Evolutionary conservation across 1,140 invertebrate genomes (phyloP), one percentile per base, ranked within the genome.

Genomic region (Parasteatoda tepidariorum): DNA sequence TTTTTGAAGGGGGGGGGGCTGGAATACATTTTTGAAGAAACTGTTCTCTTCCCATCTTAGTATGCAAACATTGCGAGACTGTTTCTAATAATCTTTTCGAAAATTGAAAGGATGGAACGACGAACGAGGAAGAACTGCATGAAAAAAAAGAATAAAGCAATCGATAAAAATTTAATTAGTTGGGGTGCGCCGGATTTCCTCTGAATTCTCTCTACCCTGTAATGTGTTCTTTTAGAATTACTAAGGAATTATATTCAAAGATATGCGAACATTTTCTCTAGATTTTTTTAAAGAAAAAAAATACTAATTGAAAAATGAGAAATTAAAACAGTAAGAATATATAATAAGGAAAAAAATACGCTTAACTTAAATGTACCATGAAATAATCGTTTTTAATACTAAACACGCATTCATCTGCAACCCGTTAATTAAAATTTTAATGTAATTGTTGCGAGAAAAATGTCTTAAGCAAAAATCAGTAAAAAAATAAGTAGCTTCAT

Each of bases 81-180:
- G 54, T 68, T 79, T 68, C 76, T 68, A 38, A 57, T 66, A 66
- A 79, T 66, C 66, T 61, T 41, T 79, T 30, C 64, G 34, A 48
- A 79, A 79, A 79, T 79, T 79, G 54, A 79, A 26, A 62, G 54
- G 76, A 79, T 79, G 68, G 59, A 48, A 79, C 34, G 22, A 30
- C 3, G 22, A 22, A 22, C n/a, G 30, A n/a, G 62, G 13, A 30
- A 66, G 31, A 30, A 66, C 28, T 33, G 3, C 28, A 57, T 24
- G 30, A 28, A 26, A n/a, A 24, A 3, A n/a, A 41, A 31, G 24
- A 59, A 74, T 41, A 64, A 26, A 34, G 41, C 74, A 54, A 76
- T 76, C 74, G 74, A 76, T 76, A 79, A 79, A 79, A 79, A 79
- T 79, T 79, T 79, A 79, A 79, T 79, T 79, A 79, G 76, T 79